These are phyloP conservation scores for Stramonita haemastoma DNA, from an alignment of 2,888 invertebrate species.

Conservation along the genomic window DNA sequence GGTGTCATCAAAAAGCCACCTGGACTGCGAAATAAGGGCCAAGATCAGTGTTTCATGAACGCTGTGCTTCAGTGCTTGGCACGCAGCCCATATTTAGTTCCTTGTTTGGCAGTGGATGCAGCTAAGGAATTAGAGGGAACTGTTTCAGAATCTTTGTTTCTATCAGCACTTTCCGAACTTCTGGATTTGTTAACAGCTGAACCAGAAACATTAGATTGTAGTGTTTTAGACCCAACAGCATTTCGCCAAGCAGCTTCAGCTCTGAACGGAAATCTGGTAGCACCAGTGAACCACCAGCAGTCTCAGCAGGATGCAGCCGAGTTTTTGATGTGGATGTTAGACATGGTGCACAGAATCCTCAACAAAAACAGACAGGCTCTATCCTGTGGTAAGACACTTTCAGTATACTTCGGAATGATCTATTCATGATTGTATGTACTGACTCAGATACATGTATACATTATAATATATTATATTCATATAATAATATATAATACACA, in stretches of 20 bases:
- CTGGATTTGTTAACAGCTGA: constrained; percentile 59
- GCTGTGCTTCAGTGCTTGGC: constrained; percentile 74
- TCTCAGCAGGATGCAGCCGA: constrained; percentile 74
- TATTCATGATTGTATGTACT: no score
- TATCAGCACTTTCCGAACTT: constrained; percentile 60
- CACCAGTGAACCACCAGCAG: constrained; percentile 59
- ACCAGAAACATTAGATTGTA: constrained; percentile 46
- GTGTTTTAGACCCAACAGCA: constrained; percentile 56
- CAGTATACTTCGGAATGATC: no score
- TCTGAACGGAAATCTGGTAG: constrained; percentile 59
- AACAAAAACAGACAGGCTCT: constrained; percentile 64
- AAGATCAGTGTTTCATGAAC: constrained; percentile 75
- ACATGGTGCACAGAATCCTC: constrained; percentile 65
- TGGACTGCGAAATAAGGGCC: constrained; percentile 71
- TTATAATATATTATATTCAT: no score
- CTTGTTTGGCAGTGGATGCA: constrained; percentile 56
- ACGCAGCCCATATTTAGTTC: constrained; percentile 65
- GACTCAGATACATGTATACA: no score
- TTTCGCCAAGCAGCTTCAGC: constrained; percentile 64
- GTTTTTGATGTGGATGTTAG: constrained; percentile 74
- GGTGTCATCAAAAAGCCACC: constrained; percentile 56
- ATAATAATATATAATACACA: no score
- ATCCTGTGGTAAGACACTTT: constrained; percentile 48
- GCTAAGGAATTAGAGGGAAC: constrained; percentile 62
- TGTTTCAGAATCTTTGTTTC: constrained; percentile 61